Base-by-base conservation (phyloP, 1,140 invertebrate species). In the Leptinotarsa lineolata region DNA sequence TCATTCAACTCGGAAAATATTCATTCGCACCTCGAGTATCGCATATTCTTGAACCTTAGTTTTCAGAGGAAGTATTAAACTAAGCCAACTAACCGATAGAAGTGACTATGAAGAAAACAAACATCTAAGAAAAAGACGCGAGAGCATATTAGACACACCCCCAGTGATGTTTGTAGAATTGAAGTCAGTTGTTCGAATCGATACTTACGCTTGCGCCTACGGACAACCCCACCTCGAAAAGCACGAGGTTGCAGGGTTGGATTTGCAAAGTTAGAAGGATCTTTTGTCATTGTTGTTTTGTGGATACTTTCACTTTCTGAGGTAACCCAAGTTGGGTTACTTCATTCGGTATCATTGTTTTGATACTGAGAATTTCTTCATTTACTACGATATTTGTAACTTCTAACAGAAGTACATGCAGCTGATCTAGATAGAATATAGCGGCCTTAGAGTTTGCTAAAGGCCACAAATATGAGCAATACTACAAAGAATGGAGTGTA, bases 161-260 rank as follows among this genome's bases (percentile, higher is more conserved):
- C 69, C 69, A 65, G 39, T 70, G 46, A 48, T 22, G 39, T 46
- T 21, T 46, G 65, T 45, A 11, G 30, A 39, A 39, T 39, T 39
- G 48, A 54, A 79, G 75, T 79, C 77, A 74, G 79, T 77, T 76
- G 79, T 77, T 77, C 59, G 70, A 81, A 83, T 83, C 82, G 77
- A 83, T 83, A 83, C 74, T 74, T 73, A 77, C 81, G 81, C 82
- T 66, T 78, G 82, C 81, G 78, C 63, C 16, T 12, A 65, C 66
- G 15, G 13, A 39, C 75, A 81, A 80, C 82, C 77, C 82, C 81
- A 81, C 81, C 81, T 78, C 77, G 66, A 30, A 13, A 18, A 65
- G 24, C 15, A 39, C 63, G 21, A 39, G 18, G 13, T 22, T 18
- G 16, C 63, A 65, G 63, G 21, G 21, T 15, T 39, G 21, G 18